Conservation (phyloP, 2,113 vertebrate species). For the Gambusia affinis region DNA sequence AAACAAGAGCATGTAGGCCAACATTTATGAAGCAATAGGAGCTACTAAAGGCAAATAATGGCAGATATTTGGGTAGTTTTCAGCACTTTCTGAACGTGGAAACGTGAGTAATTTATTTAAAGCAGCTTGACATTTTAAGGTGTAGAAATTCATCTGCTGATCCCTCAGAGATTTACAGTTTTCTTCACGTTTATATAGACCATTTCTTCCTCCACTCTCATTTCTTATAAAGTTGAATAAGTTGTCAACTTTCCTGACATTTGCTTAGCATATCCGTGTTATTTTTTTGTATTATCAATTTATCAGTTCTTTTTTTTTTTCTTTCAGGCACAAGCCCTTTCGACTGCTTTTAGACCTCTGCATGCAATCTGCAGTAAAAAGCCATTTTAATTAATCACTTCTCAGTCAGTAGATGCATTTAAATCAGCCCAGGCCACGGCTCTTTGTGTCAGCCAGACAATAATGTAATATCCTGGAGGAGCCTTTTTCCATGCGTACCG, state of each 20-base stretch:
- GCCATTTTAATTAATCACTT: background rate
- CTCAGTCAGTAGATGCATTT: constrained; percentile 2
- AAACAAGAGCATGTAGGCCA: background rate
- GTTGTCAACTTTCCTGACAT: background rate
- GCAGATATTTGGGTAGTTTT: background rate
- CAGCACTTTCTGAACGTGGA: background rate
- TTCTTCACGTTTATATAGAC: background rate
- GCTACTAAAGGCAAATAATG: background rate
- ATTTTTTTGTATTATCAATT: no score
- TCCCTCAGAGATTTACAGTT: background rate
- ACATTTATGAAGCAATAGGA: background rate
- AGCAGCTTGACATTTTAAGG: background rate
- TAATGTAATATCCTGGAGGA: background rate
- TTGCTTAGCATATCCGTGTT: background rate
- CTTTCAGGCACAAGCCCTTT: background rate
- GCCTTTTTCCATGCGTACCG: background rate
- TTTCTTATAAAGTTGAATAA: no score
- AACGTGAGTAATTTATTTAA: background rate
- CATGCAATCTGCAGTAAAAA: background rate
- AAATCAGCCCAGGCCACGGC: background rate
- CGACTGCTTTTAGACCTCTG: background rate
- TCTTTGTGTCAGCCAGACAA: background rate
- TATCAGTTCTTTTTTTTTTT: no score
- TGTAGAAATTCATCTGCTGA: background rate
- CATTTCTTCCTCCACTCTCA: no score